A percentile compares a stretch with the other conserved stretches of the same genome.
phyloP scores from a whole-genome alignment of 1,140 invertebrate genomes.

The Armadillidium nasatum region DNA sequence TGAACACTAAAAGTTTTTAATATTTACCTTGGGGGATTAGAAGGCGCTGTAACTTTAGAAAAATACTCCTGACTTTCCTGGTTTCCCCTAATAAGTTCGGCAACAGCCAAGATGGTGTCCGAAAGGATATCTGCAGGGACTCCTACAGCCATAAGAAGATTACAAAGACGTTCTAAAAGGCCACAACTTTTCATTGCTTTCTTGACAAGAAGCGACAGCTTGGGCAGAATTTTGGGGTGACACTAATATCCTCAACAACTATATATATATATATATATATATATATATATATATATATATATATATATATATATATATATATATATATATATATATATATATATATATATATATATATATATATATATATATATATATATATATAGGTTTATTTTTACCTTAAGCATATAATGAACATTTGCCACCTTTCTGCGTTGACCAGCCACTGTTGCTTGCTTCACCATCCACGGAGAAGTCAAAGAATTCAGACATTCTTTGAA shows the following conservation, averaged over 20 bases:
- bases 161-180: conserved; percentile 64
- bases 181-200: conserved; percentile 79
- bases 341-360: background rate
- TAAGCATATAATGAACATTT: conserved; percentile 85
- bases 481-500: conserved; percentile 82
- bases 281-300: conserved; percentile 60
- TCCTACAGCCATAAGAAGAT: conserved; percentile 89
- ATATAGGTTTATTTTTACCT: conserved; percentile 52
- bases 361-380: background rate
- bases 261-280: background rate
- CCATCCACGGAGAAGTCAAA: conserved; percentile 67
- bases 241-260: too few relatives aligned
- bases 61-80: conserved; percentile 88
- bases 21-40: conserved; percentile 72
- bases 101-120: conserved; percentile 92
- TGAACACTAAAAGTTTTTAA: background rate
- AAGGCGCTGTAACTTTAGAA: conserved; percentile 83
- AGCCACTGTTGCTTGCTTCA: conserved; percentile 62
- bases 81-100: conserved; percentile 89
- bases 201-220: conserved; percentile 75
- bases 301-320: background rate
- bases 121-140: conserved; percentile 93
- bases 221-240: conserved; percentile 79
- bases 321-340: background rate
- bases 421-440: conserved; percentile 92